These are phyloP conservation scores for Ciconia nigra DNA, from an alignment of 2,797 vertebrate genomes.

Conservation along the genomic window DNA sequence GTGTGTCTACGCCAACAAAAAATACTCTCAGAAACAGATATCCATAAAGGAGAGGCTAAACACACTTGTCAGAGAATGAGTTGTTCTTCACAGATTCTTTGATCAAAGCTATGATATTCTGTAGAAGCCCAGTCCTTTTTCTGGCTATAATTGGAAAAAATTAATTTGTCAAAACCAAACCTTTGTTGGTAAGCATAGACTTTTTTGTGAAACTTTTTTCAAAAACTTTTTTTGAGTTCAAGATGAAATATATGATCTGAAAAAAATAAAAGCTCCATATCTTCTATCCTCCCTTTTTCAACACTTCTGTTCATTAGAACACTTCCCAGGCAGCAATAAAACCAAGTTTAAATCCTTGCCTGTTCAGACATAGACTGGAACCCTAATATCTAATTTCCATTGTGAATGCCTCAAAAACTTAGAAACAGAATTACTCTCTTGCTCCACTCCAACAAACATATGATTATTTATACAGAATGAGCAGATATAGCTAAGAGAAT, in stretches of 20 bases:
- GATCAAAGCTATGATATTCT: not conserved
- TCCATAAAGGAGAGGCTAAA: conserved; percentile 13
- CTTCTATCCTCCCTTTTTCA: not conserved
- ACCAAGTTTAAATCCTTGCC: not conserved
- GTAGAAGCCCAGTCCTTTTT: not conserved
- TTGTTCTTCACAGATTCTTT: not conserved
- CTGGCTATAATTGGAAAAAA: not conserved
- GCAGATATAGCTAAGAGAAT: not conserved
- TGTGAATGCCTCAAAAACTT: not conserved
- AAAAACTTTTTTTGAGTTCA: not conserved
- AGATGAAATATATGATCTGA: not conserved
- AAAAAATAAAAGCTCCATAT: not conserved
- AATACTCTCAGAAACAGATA: not conserved
- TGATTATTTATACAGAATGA: not conserved
- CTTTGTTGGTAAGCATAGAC: not conserved
- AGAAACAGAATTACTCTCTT: not conserved
- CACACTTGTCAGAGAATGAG: not conserved
- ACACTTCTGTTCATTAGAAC: not conserved
- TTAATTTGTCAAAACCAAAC: not conserved
- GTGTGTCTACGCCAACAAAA: not conserved
- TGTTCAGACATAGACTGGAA: not conserved
- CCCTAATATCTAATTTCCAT: not conserved
- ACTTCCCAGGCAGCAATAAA: not conserved
- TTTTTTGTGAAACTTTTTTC: not conserved
- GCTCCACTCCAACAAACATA: not conserved